Evolutionary conservation across 2,888 invertebrate species (phyloP), one percentile per base, ranked within the genome.

Genomic region (Hydriomena furcata): DNA sequence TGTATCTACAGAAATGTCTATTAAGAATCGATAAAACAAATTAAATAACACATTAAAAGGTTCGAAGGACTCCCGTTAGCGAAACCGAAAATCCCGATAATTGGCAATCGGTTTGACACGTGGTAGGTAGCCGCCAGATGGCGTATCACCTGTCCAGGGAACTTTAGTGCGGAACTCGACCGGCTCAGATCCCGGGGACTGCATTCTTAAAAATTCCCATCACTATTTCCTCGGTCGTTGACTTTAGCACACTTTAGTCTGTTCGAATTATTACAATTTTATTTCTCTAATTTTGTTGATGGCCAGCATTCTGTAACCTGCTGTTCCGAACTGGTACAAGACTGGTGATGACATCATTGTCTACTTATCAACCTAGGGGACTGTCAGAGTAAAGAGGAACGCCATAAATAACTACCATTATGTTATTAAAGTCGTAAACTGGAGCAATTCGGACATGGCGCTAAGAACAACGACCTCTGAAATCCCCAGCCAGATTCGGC

Each of bases 381-480:
- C 42, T 21, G 27, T 10, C 5, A 17, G 21, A 11, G 28, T 6
- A 17, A 25, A 30, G 7, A 25, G 43, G 38, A 52, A 27, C 42
- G 35, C 41, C 37, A 41, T 44, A 40, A 43, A 36, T 37, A 17
- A 17, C 51, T 34, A 34, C 51, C 46, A 61, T 60, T 59, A 60
- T 58, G 41, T 47, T 52, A 55, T 55, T 55, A 49, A 38, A 44
- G 62, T 68, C 68, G 76, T 71, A 72, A 76, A 71, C 63, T 73
- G 66, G 57, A 68, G 67, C 73, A 79, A 80, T 80, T 80, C 73
- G 68, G 69, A 63, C 59, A 71, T 70, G 73, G 76, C 76, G 76
- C 76, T 78, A 21, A 71, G 82, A 82, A 84, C 87, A 82, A 84
- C 80, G 86, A 88, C 82, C 87, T 80, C 7, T n/a, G n/a, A n/a